These are phyloP conservation scores for Lordiphosa fenestrarum DNA, from an alignment of 2,888 invertebrate genomes.

Conservation along the genomic window DNA sequence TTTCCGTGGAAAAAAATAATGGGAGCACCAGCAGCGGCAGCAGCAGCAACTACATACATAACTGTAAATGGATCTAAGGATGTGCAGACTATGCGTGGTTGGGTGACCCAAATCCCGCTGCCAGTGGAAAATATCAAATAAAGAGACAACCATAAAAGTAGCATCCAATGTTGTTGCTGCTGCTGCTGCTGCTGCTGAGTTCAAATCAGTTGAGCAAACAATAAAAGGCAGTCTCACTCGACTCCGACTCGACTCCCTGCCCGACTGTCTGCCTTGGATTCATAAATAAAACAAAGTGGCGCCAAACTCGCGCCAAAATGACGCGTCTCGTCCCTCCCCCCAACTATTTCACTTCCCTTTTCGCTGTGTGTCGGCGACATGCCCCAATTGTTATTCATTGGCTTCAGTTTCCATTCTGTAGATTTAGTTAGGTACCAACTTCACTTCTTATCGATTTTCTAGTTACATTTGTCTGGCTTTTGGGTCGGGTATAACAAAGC, in stretches of 20 bases:
- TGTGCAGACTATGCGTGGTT: slow-evolving; percentile 44
- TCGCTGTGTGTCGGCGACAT: background rate
- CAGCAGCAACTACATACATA: slow-evolving; percentile 28
- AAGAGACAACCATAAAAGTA: slow-evolving; percentile 36
- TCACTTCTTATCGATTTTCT: slow-evolving; percentile 62
- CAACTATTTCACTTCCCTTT: background rate
- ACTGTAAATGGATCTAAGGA: slow-evolving; percentile 56
- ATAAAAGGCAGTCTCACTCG: slow-evolving; percentile 30
- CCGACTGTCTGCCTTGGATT: slow-evolving; percentile 55
- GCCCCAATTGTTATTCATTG: slow-evolving; percentile 64
- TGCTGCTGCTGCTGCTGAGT: slow-evolving; percentile 22
- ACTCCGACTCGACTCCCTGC: slow-evolving; percentile 20
- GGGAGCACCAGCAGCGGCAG: slow-evolving; percentile 14
- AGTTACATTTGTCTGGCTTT: slow-evolving; percentile 69
- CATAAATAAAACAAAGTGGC: slow-evolving; percentile 72
- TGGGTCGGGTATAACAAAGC: slow-evolving; percentile 47
- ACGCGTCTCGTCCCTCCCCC: slow-evolving; percentile 33
- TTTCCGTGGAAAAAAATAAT: slow-evolving; percentile 47
- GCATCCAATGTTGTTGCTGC: slow-evolving; percentile 1
- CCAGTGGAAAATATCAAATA: slow-evolving; percentile 62
- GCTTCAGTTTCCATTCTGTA: slow-evolving; percentile 53
- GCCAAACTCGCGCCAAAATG: slow-evolving; percentile 57
- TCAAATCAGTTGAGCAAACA: slow-evolving; percentile 70
- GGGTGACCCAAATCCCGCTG: slow-evolving; percentile 61
- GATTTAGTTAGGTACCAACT: slow-evolving; percentile 47